A percentile compares a stretch with the other conserved stretches of the same genome.
Conservation (phyloP, 2,888 invertebrate genomes). For the Stratiomys singularior region DNA sequence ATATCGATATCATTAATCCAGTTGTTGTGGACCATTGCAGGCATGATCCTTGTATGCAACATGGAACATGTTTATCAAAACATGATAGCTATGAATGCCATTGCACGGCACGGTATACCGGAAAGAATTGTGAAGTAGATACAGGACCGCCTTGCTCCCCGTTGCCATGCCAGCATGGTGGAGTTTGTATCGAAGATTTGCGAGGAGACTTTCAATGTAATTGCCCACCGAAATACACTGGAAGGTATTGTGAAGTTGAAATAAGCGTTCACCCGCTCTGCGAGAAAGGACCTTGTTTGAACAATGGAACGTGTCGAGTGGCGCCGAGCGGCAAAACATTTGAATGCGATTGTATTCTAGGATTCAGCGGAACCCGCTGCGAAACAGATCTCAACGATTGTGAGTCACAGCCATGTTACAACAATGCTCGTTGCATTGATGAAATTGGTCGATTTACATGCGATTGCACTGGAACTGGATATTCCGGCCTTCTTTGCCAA, state of each 20-base stretch:
- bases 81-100: constrained; percentile 84
- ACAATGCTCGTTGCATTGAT: constrained; percentile 80
- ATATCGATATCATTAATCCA: constrained; percentile 68
- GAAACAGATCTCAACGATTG: constrained; percentile 84
- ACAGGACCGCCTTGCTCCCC: constrained; percentile 78
- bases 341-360: constrained; percentile 71
- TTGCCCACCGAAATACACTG: constrained; percentile 76
- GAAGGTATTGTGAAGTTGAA: constrained; percentile 78
- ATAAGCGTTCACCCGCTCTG: constrained; percentile 77
- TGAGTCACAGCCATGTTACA: constrained; percentile 73
- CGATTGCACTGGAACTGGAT: constrained; percentile 80
- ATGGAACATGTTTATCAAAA: constrained; percentile 81
- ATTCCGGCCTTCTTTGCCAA: constrained; percentile 78
- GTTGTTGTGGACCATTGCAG: constrained; percentile 76
- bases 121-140: constrained; percentile 88
- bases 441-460: constrained; percentile 80
- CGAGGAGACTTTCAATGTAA: constrained; percentile 77
- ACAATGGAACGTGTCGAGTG: constrained; percentile 81
- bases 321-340: constrained; percentile 69
- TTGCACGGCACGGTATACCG: constrained; percentile 85
- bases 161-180: constrained; percentile 78
- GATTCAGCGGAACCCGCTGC: constrained; percentile 63
- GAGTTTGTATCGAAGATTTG: constrained; percentile 75
- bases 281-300: constrained; percentile 79
- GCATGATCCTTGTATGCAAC: constrained; percentile 84